Evolutionary conservation across 1,140 invertebrate species (phyloP).

Genomic region (Trichogramma pretiosum): DNA sequence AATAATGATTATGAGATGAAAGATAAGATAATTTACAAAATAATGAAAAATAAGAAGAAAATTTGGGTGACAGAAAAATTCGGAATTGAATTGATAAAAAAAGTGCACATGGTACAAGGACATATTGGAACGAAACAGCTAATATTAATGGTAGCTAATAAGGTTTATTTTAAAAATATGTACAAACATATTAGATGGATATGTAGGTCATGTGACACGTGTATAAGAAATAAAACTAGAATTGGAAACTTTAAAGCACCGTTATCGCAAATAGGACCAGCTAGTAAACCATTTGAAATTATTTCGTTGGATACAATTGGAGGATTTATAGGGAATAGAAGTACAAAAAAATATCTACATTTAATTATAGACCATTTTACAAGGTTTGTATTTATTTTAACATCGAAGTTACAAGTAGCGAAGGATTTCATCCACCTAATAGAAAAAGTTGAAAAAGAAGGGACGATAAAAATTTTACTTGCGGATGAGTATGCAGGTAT

Average conservation of each 20-base stretch:
- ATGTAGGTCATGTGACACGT: slow-evolving; percentile 18
- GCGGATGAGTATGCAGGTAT: background rate
- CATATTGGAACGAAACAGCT: slow-evolving; percentile 17
- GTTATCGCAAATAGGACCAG: slow-evolving; percentile 13
- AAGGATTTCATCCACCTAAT: slow-evolving; percentile 4
- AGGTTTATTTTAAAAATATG: slow-evolving; percentile 21
- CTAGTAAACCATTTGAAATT: slow-evolving; percentile 13
- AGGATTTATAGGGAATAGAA: slow-evolving; percentile 1
- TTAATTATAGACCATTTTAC: slow-evolving; percentile 18
- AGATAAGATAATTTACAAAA: slow-evolving; percentile 17
- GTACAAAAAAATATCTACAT: slow-evolving; percentile 14
- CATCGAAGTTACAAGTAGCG: slow-evolving; percentile 10
- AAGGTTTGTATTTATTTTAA: slow-evolving; percentile 15
- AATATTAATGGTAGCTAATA: slow-evolving; percentile 12
- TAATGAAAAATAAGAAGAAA: slow-evolving; percentile 18
- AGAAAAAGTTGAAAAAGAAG: background rate
- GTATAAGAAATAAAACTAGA: slow-evolving; percentile 17
- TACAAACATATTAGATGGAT: slow-evolving; percentile 6
- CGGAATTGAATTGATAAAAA: slow-evolving; percentile 9
- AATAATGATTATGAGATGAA: slow-evolving; percentile 10
- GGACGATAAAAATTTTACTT: background rate
- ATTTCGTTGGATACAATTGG: slow-evolving; percentile 13
- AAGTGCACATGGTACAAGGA: slow-evolving; percentile 13
- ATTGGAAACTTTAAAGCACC: slow-evolving; percentile 11
- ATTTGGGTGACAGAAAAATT: slow-evolving; percentile 21